Conservation (phyloP, 2,888 invertebrate species). For the Drosophila rellima region DNA sequence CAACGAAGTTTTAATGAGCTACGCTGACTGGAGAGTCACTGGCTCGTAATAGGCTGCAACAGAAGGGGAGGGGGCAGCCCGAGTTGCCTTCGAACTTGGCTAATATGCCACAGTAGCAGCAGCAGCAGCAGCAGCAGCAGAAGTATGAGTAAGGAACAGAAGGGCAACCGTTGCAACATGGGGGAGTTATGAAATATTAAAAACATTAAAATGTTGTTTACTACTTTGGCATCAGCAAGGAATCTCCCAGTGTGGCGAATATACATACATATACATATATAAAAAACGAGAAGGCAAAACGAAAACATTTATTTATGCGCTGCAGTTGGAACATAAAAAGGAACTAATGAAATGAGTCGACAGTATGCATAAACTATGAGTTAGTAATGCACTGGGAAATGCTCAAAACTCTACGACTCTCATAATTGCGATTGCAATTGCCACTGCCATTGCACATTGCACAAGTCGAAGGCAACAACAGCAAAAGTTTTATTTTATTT, state of each 20-base stretch:
- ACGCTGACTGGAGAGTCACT: slow-evolving; percentile 58
- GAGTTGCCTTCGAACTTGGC: slow-evolving; percentile 57
- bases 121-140: slow-evolving; percentile 1
- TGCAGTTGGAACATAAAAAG: slow-evolving; percentile 44
- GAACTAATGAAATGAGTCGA: slow-evolving; percentile 75
- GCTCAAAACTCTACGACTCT: slow-evolving; percentile 34
- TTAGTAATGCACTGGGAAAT: slow-evolving; percentile 75
- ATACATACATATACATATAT: neutral
- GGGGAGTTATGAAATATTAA: slow-evolving; percentile 68
- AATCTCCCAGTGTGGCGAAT: slow-evolving; percentile 46
- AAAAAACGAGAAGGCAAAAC: slow-evolving; percentile 27
- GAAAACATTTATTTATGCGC: slow-evolving; percentile 60
- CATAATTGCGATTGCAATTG: slow-evolving; percentile 63
- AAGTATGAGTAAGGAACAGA: neutral
- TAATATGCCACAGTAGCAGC: slow-evolving; percentile 38
- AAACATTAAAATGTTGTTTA: slow-evolving; percentile 80
- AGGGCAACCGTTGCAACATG: slow-evolving; percentile 5
- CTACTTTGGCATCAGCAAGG: slow-evolving; percentile 55
- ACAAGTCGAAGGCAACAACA: slow-evolving; percentile 35
- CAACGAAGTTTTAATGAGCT: slow-evolving; percentile 73
- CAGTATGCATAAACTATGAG: slow-evolving; percentile 71
- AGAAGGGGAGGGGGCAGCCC: slow-evolving; percentile 25
- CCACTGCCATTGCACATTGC: slow-evolving; percentile 27
- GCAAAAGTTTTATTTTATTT: slow-evolving; percentile 26
- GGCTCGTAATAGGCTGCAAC: slow-evolving; percentile 49